Percentiles rank a stretch among this genome's conserved stretches.
phyloP scores from a whole-genome alignment of 2,797 vertebrate species.

The Mareca penelope region DNA sequence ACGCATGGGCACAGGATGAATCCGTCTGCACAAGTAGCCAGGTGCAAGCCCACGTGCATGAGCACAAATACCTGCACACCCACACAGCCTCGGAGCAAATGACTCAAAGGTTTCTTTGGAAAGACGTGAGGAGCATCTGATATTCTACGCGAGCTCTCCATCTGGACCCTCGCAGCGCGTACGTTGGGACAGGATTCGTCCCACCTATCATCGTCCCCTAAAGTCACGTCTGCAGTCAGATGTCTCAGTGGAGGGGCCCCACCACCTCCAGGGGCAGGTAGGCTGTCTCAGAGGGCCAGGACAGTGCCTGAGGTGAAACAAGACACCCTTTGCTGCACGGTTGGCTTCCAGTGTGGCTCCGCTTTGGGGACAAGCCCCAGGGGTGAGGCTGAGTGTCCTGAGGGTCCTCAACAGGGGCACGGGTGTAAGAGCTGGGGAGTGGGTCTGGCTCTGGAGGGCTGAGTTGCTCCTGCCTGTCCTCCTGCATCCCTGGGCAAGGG shows the following conservation, averaged over 20 bases:
- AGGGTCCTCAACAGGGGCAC: accelerated
- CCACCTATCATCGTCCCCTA: neutral
- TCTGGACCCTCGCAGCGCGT: neutral
- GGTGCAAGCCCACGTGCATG: constrained; percentile 39
- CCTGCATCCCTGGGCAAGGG: neutral
- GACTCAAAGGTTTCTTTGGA: constrained; percentile 66
- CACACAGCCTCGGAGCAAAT: constrained; percentile 52
- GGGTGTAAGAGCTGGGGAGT: neutral
- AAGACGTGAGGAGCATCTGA: constrained; percentile 58
- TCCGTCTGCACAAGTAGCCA: constrained; percentile 31
- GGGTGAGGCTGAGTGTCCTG: neutral
- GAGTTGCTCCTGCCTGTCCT: neutral
- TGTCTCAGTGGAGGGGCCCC: neutral
- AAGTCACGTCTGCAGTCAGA: neutral
- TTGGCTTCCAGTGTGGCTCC: neutral
- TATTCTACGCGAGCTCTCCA: constrained; percentile 56
- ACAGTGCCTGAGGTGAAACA: neutral
- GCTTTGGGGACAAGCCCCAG: neutral
- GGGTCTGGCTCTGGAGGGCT: neutral
- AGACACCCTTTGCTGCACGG: neutral
- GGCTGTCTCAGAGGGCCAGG: neutral
- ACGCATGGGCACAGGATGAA: neutral
- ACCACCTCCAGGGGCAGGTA: neutral
- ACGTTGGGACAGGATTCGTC: neutral
- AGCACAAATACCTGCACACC: constrained; percentile 48